phyloP scores from a whole-genome alignment of 1,140 invertebrate genomes.

The Pachypsylla venusta region DNA sequence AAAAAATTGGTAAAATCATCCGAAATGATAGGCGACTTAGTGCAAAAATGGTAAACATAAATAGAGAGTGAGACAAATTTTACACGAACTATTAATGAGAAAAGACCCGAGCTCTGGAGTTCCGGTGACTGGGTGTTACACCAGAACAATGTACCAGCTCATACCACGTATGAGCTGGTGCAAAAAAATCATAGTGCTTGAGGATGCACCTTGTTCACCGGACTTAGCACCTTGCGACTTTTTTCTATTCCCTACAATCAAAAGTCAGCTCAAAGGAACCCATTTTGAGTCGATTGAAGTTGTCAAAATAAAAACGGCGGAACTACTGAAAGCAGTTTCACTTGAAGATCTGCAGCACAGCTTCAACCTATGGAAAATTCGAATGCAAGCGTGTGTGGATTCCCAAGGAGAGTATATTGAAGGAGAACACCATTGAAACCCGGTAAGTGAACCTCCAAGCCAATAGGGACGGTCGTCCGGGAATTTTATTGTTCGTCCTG shows the following conservation, averaged over 20 bases:
- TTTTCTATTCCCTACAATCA: conserved; percentile 24
- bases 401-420: too few relatives aligned
- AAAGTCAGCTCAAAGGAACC: conserved; percentile 20
- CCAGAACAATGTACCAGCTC: conserved; percentile 25
- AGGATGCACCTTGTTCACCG: too few relatives aligned
- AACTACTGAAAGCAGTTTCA: too few relatives aligned
- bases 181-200: too few relatives aligned
- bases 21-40: conserved; percentile 20
- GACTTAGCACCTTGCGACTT: conserved; percentile 25
- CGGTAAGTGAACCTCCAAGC: too few relatives aligned
- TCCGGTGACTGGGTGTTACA: conserved; percentile 22
- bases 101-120: conserved; percentile 16
- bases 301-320: conserved; percentile 19
- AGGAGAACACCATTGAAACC: too few relatives aligned
- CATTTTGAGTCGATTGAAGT: conserved; percentile 20
- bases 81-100: too few relatives aligned
- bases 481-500: too few relatives aligned
- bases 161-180: too few relatives aligned
- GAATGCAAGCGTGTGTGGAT: conserved; percentile 14
- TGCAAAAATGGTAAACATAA: too few relatives aligned
- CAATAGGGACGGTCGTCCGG: too few relatives aligned
- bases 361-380: conserved; percentile 14
- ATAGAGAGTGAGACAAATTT: too few relatives aligned
- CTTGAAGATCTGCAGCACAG: conserved; percentile 18
- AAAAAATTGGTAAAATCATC: conserved; percentile 25